Conservation (phyloP, 2,888 invertebrate species). For the Parnassius orleans region DNA sequence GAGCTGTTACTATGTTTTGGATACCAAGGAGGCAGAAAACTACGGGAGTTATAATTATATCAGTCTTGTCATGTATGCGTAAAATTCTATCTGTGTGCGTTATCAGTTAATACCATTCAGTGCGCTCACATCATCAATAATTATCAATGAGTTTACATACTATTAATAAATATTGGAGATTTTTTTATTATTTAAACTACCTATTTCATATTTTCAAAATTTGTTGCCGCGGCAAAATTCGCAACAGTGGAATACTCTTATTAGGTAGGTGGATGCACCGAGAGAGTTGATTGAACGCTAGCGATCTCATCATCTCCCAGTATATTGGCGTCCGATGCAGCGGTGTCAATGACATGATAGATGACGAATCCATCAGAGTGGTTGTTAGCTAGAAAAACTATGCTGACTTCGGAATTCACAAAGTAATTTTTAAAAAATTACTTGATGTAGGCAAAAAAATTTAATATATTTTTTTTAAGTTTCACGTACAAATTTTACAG, state of each 20-base stretch:
- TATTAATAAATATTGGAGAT: background rate
- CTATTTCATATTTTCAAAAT: background rate
- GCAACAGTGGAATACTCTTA: slow-evolving; percentile 43
- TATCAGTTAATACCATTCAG: slow-evolving; percentile 41
- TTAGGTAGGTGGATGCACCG: slow-evolving; percentile 72
- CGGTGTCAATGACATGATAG: slow-evolving; percentile 75
- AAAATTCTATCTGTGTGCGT: slow-evolving; percentile 45
- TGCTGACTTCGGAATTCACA: slow-evolving; percentile 3
- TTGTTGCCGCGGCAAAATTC: slow-evolving; percentile 12
- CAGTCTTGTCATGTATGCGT: slow-evolving; percentile 42
- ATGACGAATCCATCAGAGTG: slow-evolving; percentile 58
- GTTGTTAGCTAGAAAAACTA: slow-evolving; percentile 20
- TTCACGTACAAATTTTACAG: too few species aligned
- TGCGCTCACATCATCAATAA: slow-evolving; percentile 21
- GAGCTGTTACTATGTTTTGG: slow-evolving; percentile 67
- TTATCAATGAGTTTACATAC: background rate
- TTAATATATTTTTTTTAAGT: too few species aligned
- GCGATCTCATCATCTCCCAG: slow-evolving; percentile 68
- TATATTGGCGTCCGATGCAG: slow-evolving; percentile 64
- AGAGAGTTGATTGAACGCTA: slow-evolving; percentile 67
- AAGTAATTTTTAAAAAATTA: background rate
- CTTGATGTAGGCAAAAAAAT: too few species aligned
- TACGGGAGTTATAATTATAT: slow-evolving; percentile 39
- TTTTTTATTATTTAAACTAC: background rate
- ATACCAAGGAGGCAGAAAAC: slow-evolving; percentile 59